Conservation (phyloP, 2,113 vertebrate genomes). For the Cheilinus undulatus region DNA sequence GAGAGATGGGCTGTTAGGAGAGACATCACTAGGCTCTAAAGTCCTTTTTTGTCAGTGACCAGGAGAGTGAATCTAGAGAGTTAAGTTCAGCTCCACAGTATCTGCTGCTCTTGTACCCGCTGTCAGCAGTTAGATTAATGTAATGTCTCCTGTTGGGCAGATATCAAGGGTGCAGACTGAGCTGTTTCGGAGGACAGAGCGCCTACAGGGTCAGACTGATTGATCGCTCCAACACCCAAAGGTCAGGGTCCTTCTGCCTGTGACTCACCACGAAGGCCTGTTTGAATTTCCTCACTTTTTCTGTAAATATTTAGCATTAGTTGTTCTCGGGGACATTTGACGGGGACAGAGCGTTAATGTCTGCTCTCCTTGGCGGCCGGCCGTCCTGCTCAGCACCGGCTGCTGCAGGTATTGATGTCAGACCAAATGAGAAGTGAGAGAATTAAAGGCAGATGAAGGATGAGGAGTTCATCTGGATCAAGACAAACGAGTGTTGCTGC, state of each 20-base stretch:
- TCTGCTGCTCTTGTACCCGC: slow-evolving; percentile 19
- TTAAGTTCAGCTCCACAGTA: slow-evolving; percentile 3
- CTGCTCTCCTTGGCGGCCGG: slow-evolving; percentile 37
- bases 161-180: slow-evolving; percentile 58
- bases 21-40: background rate
- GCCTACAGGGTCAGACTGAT: slow-evolving; percentile 63
- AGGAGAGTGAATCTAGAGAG: background rate
- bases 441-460: slow-evolving; percentile 63
- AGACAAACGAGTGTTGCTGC: slow-evolving; percentile 62
- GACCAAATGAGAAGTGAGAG: slow-evolving; percentile 60
- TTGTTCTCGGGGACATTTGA: slow-evolving; percentile 42
- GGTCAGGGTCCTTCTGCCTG: slow-evolving; percentile 46
- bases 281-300: slow-evolving; percentile 33
- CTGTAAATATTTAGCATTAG: slow-evolving; percentile 27
- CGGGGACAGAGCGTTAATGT: slow-evolving; percentile 26
- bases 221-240: slow-evolving; percentile 63
- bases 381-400: background rate
- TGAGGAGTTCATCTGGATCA: slow-evolving; percentile 38
- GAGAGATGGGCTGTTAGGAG: too few species aligned
- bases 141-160: slow-evolving; percentile 44
- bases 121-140: slow-evolving; percentile 67
- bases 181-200: slow-evolving; percentile 23
- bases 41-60: background rate
- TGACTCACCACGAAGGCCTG: slow-evolving; percentile 41
- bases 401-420: slow-evolving; percentile 45